phyloP scores from a whole-genome alignment of 2,113 vertebrate species.

The Pseudorasbora parva region DNA sequence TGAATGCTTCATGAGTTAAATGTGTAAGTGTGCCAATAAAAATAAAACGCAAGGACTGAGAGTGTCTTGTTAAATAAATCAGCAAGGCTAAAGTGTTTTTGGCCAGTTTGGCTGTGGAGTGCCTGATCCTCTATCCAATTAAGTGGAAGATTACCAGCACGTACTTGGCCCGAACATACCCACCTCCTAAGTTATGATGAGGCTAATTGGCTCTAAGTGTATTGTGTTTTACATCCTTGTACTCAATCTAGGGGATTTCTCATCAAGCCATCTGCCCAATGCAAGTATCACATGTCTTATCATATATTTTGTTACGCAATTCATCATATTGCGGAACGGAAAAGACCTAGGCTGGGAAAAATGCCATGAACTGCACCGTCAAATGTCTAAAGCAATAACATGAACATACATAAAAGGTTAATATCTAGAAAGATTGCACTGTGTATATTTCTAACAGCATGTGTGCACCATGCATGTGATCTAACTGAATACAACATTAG shows the following conservation, averaged over 20 bases:
- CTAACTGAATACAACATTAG: no score
- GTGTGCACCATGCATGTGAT: no score
- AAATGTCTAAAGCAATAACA: neutral
- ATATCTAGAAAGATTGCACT: no score
- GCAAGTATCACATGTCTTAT: slow-evolving; percentile 21
- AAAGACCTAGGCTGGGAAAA: neutral
- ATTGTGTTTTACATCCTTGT: slow-evolving; percentile 52
- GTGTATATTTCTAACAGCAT: no score
- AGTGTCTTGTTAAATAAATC: slow-evolving; percentile 36
- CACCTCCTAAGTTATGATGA: slow-evolving; percentile 49
- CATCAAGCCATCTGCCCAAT: slow-evolving; percentile 51
- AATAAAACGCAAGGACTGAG: slow-evolving; percentile 34
- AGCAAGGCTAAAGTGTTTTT: slow-evolving; percentile 49
- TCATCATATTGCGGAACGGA: neutral
- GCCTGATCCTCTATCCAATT: slow-evolving; percentile 49
- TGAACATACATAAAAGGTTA: neutral
- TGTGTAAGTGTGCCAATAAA: slow-evolving; percentile 34
- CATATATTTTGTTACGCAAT: slow-evolving; percentile 14
- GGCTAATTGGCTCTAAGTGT: slow-evolving; percentile 50
- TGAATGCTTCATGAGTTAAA: slow-evolving; percentile 42
- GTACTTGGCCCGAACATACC: slow-evolving; percentile 38
- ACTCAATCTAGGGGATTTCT: slow-evolving; percentile 48
- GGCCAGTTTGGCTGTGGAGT: neutral
- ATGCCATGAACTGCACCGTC: neutral
- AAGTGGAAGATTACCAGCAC: slow-evolving; percentile 53